Evolutionary conservation across 2,113 vertebrate species (phyloP).

Genomic region (Hemiscyllium ocellatum): DNA sequence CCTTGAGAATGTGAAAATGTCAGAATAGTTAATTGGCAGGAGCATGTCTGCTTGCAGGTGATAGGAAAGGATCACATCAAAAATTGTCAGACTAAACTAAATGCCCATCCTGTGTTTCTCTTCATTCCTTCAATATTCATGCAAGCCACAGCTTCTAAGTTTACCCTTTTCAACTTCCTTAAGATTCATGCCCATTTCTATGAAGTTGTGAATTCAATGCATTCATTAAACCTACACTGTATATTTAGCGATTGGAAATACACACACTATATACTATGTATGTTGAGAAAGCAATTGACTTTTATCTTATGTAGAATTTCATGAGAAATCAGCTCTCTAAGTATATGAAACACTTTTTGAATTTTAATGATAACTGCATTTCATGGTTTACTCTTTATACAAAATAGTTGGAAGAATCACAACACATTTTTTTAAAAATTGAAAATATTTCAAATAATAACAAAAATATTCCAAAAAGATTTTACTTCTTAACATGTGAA

Average conservation of each 20-base stretch:
- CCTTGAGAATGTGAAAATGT: background rate
- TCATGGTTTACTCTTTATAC: background rate
- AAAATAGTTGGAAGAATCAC: background rate
- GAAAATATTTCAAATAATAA: background rate
- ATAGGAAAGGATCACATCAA: background rate
- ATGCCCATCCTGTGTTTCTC: background rate
- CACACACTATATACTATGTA: background rate
- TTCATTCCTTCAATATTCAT: constrained; percentile 4
- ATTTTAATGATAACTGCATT: background rate
- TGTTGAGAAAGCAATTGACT: background rate
- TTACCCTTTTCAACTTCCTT: constrained; percentile 9
- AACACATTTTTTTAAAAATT: background rate
- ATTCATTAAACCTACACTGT: constrained; percentile 6
- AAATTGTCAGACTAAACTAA: background rate
- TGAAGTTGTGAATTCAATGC: background rate
- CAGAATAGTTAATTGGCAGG: background rate
- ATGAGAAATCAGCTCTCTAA: background rate
- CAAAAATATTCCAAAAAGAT: too few relatives aligned
- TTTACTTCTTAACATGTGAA: background rate
- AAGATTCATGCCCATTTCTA: constrained; percentile 13
- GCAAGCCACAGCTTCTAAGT: background rate
- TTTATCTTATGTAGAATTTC: background rate
- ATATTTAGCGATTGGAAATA: constrained; percentile 27
- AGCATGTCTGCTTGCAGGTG: background rate
- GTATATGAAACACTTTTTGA: background rate